Percentiles rank a stretch among this genome's conserved stretches.
phyloP scores from a whole-genome alignment of 2,797 vertebrate genomes.

The Notolepis coatsorum region DNA sequence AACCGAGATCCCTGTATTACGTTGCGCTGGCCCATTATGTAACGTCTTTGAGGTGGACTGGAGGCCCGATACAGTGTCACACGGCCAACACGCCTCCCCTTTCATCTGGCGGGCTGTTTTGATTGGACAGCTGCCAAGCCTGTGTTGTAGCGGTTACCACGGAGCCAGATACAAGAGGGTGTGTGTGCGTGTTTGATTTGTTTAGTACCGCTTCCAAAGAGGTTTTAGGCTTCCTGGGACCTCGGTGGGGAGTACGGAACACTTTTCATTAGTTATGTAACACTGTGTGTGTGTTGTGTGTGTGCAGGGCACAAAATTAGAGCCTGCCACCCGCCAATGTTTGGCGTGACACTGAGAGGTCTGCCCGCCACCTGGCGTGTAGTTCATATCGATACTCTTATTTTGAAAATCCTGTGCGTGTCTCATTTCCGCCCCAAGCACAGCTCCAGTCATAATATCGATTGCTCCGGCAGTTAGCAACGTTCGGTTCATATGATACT shows the following conservation, averaged over 20 bases:
- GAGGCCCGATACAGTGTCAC: background rate
- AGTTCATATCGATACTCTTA: too few species aligned
- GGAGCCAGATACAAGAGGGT: background rate
- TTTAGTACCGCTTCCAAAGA: slow-evolving; percentile 6
- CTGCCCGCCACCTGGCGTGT: too few species aligned
- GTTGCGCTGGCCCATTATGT: background rate
- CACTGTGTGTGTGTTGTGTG: slow-evolving; percentile 13
- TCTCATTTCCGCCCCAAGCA: too few species aligned
- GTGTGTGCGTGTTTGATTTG: background rate
- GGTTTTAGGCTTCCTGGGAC: slow-evolving; percentile 17
- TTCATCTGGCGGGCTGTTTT: slow-evolving; percentile 10
- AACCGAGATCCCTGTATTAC: background rate
- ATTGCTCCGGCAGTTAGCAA: too few species aligned
- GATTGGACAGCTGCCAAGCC: background rate
- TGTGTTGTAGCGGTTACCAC: background rate
- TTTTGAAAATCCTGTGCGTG: too few species aligned
- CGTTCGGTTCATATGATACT: too few species aligned
- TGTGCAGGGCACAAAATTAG: too few species aligned
- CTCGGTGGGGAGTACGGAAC: slow-evolving; percentile 10
- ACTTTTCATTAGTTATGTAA: slow-evolving; percentile 53
- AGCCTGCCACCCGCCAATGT: too few species aligned
- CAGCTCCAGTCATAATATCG: too few species aligned
- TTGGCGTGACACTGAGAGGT: too few species aligned
- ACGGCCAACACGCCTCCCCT: background rate
- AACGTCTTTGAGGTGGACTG: background rate